Evolutionary conservation across 2,888 invertebrate species (phyloP).

Genomic region (Hartigia nigra): DNA sequence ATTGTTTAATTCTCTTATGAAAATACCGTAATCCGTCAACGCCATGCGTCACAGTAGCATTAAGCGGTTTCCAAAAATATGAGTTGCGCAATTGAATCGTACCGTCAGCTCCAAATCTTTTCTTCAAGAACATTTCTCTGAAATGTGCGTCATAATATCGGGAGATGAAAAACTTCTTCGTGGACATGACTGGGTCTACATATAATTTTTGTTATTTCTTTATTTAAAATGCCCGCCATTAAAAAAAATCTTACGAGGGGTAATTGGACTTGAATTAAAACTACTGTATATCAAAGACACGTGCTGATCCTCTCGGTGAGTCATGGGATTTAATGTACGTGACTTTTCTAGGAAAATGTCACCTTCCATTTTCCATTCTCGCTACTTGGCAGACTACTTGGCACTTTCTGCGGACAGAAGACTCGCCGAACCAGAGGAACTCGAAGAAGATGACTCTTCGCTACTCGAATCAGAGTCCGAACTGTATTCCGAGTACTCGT

Average conservation of each 20-base stretch:
- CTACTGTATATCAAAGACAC: not conserved
- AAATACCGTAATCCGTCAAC: no score
- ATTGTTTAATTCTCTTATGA: no score
- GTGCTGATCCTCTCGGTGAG: not conserved
- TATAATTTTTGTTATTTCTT: not conserved
- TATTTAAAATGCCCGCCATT: not conserved
- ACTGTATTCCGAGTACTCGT: constrained; percentile 20
- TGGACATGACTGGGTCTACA: not conserved
- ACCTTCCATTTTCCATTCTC: not conserved
- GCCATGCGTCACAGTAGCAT: not conserved
- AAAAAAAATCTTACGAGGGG: not conserved
- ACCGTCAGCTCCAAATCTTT: not conserved
- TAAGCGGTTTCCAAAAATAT: not conserved
- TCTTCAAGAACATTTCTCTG: not conserved
- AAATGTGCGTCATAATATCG: not conserved
- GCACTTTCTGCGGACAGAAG: not conserved
- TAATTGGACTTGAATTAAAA: not conserved
- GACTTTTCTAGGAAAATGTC: not conserved
- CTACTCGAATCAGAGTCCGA: constrained; percentile 11
- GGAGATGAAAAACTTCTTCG: not conserved
- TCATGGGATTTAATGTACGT: not conserved
- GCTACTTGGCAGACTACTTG: not conserved
- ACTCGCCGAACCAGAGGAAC: not conserved
- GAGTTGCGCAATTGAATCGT: not conserved
- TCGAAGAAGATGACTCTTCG: not conserved